Base-by-base conservation (phyloP, 2,113 vertebrate genomes). In the Isichthys henryi region DNA sequence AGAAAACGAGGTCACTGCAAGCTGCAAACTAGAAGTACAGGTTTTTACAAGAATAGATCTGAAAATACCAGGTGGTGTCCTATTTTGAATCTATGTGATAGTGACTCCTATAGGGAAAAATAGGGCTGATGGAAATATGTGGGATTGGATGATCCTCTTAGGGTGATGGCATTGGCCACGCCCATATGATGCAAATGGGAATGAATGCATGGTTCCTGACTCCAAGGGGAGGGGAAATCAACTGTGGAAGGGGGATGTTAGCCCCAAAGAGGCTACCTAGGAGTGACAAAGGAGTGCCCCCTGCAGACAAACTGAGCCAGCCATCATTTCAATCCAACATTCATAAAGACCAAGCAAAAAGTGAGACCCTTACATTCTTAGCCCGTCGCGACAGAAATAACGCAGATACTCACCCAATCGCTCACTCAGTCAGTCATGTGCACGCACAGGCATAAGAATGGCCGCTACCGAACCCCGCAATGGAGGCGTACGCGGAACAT, bases 271-370 rank as follows among this genome's bases (percentile, higher is more conserved):
- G 49, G 49, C 21, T n/a, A 23, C 27, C 19, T 13, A 17, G 21
- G 27, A 11, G 23, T 62, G 52, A 62, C 52, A 11, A 35, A 31
- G 88, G 90, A 89, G 88, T 66, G 91, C 88, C 90, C 93, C 93
- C 92, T 92, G 89, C 91, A 93, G 92, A 93, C 92, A 94, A 93
- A 92, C 84, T 84, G 86, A 93, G 92, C 92, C 92, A 90, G 52
- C 46, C 62, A 48, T 80, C 91, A 92, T 93, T 89, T 92, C 86
- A 58, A 56, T 46, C 48, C 74, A 89, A 87, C 87, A 91, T 92
- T 90, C 86, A 77, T 62, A 43, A 50, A 87, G 11, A 66, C 46
- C 87, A 62, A 83, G 50, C 88, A 83, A 87, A 88, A 56, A 52
- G 80, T 90, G 21, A 91, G 45, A 84, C 62, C n/a, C 88, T 82